Evolutionary conservation across 2,797 vertebrate species (phyloP), one percentile per base, ranked within the genome.

Genomic region (Ptychobarbus kaznakovi): DNA sequence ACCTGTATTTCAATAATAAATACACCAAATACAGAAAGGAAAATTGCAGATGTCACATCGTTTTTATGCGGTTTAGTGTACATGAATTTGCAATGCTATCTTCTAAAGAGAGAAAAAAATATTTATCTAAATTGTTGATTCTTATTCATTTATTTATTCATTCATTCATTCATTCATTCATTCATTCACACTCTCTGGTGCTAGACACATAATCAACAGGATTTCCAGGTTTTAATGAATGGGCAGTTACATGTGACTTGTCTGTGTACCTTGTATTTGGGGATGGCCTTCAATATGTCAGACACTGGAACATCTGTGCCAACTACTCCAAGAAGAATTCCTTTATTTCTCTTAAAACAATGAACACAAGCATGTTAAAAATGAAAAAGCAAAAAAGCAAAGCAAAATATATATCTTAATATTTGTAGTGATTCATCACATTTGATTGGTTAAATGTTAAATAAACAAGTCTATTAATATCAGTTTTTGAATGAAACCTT

Each of bases 251-350:
- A 35, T 15, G 40, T 66, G n/a, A 58, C 13, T 72, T 25, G n/a
- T 6, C 70, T 3, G 6, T 2, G 93, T 95, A 97, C 96, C 97
- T 99, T 99, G 87, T 99, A 98, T 92, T 99, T 99, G 77, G 98
- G 97, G 90, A 99, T 98, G 51, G 97, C 95, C 94, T 99, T 99
- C 88, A 99, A 93, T 83, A 99, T 96, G 93, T 99, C 98, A 80
- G 98, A 97, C 61, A 99, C 98, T 0, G 98, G 98, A 82, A 99
- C 97, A 75, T 99, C 98, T 69, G 98, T 99, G 85, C 98, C 98
- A 74, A 99, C 98, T 90, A 99, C 98, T 49, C 98, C 98, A 16
- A 99, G 95, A 35, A 99, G 96, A 93, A 99, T 99, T 68, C 98
- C 98, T 86, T 95, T 95, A 58, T 97, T 97, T 90, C 97, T 96